Percentiles rank a stretch among this genome's conserved stretches.
Conservation (phyloP, 2,113 vertebrate genomes). For the Baryphthengus martii region DNA sequence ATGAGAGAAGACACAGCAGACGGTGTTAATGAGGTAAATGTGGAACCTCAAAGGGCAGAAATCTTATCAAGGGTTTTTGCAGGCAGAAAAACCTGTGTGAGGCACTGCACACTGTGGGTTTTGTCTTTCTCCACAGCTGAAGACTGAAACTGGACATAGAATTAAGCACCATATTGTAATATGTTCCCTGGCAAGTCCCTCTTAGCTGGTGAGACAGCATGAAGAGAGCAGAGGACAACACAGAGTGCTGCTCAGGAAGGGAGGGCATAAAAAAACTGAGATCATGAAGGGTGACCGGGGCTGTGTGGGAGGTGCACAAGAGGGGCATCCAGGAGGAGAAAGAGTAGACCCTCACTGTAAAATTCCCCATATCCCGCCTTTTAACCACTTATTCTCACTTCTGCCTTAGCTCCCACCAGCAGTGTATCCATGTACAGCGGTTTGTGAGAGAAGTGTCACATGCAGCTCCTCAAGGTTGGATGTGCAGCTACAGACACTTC, state of each 20-base stretch:
- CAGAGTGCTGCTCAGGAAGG: not conserved
- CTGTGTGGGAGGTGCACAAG: not conserved
- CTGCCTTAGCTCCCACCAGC: not conserved
- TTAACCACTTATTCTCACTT: not conserved
- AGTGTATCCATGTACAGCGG: not conserved
- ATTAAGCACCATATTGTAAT: not conserved
- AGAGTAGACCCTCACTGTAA: not conserved
- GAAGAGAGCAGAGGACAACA: not conserved
- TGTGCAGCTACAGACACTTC: not conserved
- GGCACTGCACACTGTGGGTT: not conserved
- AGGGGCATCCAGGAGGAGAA: not conserved
- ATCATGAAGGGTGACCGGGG: accelerated
- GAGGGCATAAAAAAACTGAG: not conserved
- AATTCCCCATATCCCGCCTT: not conserved
- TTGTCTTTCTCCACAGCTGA: not conserved
- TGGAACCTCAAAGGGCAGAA: not conserved
- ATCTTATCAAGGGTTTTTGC: not conserved
- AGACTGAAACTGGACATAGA: not conserved
- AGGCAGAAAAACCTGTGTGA: not conserved
- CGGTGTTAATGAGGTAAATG: not conserved
- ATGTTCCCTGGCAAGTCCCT: not conserved
- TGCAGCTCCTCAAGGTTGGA: accelerated
- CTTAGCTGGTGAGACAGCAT: not conserved
- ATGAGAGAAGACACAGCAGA: not conserved
- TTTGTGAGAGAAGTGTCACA: not conserved